Conservation (phyloP, 2,888 invertebrate species). For the Chloroclysta siterata region DNA sequence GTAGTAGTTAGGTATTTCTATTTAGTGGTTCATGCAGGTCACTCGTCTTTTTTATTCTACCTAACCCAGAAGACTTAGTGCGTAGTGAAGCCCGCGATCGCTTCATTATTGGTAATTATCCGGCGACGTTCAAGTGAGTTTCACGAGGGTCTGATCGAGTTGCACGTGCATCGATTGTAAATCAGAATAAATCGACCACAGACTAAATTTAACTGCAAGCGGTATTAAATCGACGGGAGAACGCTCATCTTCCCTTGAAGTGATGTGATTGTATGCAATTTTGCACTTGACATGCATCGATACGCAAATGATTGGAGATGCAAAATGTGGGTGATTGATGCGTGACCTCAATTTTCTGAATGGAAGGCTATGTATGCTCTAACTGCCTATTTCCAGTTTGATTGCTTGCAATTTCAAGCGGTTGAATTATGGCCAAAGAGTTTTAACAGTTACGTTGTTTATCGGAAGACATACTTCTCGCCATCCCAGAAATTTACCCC, state of each 20-base stretch:
- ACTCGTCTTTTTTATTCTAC: neutral
- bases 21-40: too few species aligned
- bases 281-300: conserved; percentile 41
- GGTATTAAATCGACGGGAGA: neutral
- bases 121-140: conserved; percentile 24
- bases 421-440: neutral
- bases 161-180: conserved; percentile 18
- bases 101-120: conserved; percentile 30
- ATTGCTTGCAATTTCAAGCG: conserved; percentile 8
- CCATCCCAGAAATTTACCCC: too few species aligned
- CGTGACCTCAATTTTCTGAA: conserved; percentile 35
- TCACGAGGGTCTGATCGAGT: conserved; percentile 19
- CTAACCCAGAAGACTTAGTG: conserved; percentile 3
- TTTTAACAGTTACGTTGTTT: neutral
- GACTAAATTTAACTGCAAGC: conserved; percentile 1
- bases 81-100: conserved; percentile 8
- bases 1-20: too few species aligned
- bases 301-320: conserved; percentile 32
- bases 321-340: conserved; percentile 36
- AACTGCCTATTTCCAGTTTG: conserved; percentile 14
- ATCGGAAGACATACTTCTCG: too few species aligned
- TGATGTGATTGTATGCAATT: conserved; percentile 23
- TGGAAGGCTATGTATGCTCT: conserved; percentile 24
- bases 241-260: conserved; percentile 7
- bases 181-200: conserved; percentile 17